phyloP scores from a whole-genome alignment of 2,888 invertebrate genomes.

The Lithophane socia region DNA sequence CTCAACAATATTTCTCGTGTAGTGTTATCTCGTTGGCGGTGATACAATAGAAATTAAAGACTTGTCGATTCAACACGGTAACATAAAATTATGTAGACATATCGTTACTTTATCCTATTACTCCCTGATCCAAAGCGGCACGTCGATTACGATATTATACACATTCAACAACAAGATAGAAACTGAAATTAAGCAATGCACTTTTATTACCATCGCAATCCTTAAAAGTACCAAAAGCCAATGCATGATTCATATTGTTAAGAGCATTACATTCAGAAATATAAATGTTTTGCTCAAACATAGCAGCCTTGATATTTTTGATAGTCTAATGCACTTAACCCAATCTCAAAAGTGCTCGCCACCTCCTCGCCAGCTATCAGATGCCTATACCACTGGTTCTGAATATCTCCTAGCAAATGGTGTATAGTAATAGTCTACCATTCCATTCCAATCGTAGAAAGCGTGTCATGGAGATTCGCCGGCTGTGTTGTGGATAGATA shows the following conservation, averaged over 20 bases:
- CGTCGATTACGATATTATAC: slow-evolving; percentile 1
- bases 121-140: slow-evolving; percentile 17
- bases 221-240: not conserved
- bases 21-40: slow-evolving; percentile 59
- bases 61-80: slow-evolving; percentile 40
- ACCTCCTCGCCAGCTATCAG: slow-evolving; percentile 36
- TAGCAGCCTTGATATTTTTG: slow-evolving; percentile 33
- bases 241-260: slow-evolving; percentile 12
- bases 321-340: slow-evolving; percentile 42
- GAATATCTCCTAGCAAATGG: slow-evolving; percentile 55
- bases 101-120: slow-evolving; percentile 22
- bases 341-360: slow-evolving; percentile 50
- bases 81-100: slow-evolving; percentile 21
- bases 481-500: slow-evolving; percentile 73
- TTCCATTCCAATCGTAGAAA: slow-evolving; percentile 79
- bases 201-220: not conserved
- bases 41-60: slow-evolving; percentile 53
- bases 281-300: slow-evolving; percentile 19
- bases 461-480: slow-evolving; percentile 82
- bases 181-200: slow-evolving; percentile 1
- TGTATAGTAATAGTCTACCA: slow-evolving; percentile 58
- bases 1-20: slow-evolving; percentile 69
- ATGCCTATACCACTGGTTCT: slow-evolving; percentile 42
- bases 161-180: not conserved
- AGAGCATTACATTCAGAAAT: not conserved